Evolutionary conservation across 2,113 vertebrate genomes (phyloP).

Genomic region (Atrichornis clamosus): DNA sequence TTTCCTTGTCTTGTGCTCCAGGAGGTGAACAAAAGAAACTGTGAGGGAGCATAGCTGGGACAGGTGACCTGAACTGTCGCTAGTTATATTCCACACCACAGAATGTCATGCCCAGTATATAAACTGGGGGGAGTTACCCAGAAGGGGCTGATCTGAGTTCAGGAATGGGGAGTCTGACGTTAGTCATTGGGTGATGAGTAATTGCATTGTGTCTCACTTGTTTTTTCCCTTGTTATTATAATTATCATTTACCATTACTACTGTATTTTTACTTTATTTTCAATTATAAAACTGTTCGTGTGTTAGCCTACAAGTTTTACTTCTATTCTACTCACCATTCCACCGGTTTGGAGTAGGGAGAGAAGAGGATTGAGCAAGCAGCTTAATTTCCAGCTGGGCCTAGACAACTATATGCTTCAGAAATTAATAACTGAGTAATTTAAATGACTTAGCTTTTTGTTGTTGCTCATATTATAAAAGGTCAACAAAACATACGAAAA

Average conservation of each 20-base stretch:
- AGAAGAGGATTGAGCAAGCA: rapidly evolving
- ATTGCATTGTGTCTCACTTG: not conserved
- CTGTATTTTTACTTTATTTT: not conserved
- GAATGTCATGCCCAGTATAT: not conserved
- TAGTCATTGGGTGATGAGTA: not conserved
- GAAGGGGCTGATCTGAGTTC: not conserved
- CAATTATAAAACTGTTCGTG: not conserved
- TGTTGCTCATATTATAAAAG: not conserved
- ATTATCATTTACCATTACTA: not conserved
- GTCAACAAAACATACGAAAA: not conserved
- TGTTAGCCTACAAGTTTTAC: too few species aligned
- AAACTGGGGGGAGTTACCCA: not conserved
- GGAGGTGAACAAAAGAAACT: not conserved
- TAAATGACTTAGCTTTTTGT: not conserved
- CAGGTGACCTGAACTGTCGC: not conserved
- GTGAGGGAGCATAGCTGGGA: not conserved
- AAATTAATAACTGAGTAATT: not conserved
- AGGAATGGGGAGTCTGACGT: not conserved
- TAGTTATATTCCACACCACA: not conserved
- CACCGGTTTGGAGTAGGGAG: rapidly evolving
- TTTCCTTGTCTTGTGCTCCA: not conserved
- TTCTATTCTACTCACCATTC: not conserved
- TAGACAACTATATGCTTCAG: not conserved
- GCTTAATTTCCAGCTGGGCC: not conserved
- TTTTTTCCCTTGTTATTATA: not conserved